A percentile compares a stretch with the other conserved stretches of the same genome.
These are phyloP conservation scores for Drosophila eohydei DNA, from an alignment of 2,888 invertebrate species.

Conservation along the genomic window DNA sequence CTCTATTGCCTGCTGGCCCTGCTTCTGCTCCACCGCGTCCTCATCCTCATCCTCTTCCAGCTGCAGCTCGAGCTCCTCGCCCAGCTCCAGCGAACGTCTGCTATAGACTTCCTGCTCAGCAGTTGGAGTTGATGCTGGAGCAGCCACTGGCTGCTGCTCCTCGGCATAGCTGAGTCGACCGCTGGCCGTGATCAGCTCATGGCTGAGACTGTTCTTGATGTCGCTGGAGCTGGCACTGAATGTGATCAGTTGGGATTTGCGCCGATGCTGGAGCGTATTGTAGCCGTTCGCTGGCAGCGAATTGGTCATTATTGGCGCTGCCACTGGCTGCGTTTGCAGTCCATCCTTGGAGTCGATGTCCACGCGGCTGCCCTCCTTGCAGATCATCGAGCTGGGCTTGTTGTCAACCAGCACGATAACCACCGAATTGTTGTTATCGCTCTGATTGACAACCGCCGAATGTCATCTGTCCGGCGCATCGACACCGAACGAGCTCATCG, in stretches of 20 bases:
- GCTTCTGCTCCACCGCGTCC: slow-evolving; percentile 43
- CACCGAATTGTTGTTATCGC: slow-evolving; percentile 84
- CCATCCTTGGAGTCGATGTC: slow-evolving; percentile 60
- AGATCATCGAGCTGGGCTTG: slow-evolving; percentile 84
- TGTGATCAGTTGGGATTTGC: slow-evolving; percentile 84
- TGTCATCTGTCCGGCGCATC: slow-evolving; percentile 83
- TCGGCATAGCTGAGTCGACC: slow-evolving; percentile 82
- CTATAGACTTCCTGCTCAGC: slow-evolving; percentile 79
- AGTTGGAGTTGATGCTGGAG: slow-evolving; percentile 12
- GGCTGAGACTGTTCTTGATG: slow-evolving; percentile 84
- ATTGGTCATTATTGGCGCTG: slow-evolving; percentile 55
- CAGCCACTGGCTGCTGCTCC: slow-evolving; percentile 66
- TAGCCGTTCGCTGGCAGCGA: slow-evolving; percentile 68
- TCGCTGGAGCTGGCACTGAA: slow-evolving; percentile 84
- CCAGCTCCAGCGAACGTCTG: slow-evolving; percentile 77
- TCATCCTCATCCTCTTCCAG: slow-evolving; percentile 74
- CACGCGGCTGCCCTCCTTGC: slow-evolving; percentile 81
- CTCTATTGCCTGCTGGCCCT: slow-evolving; percentile 45
- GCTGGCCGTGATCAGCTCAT: slow-evolving; percentile 80
- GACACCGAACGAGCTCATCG: slow-evolving; percentile 78
- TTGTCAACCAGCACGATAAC: slow-evolving; percentile 85
- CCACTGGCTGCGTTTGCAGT: slow-evolving; percentile 18
- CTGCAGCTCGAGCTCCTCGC: slow-evolving; percentile 60
- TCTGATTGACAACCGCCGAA: slow-evolving; percentile 83
- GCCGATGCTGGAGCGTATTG: slow-evolving; percentile 81